These are phyloP conservation scores for Bradysia coprophila DNA, from an alignment of 1,140 invertebrate genomes.

Conservation along the genomic window DNA sequence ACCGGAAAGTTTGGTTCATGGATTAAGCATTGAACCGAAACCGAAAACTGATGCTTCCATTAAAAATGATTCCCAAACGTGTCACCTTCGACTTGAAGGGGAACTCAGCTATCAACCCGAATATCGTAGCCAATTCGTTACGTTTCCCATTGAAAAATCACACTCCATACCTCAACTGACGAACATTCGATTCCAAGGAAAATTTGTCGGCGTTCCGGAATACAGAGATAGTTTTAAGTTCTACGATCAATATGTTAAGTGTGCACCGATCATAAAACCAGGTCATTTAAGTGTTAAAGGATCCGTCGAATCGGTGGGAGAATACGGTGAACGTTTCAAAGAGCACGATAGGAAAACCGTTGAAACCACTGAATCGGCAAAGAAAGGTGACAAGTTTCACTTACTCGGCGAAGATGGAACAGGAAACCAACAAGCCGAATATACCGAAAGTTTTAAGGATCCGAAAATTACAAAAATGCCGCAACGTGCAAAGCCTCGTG, in stretches of 20 bases:
- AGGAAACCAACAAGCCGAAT: constrained; percentile 21
- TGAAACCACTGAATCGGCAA: constrained; percentile 13
- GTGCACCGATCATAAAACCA: constrained; percentile 18
- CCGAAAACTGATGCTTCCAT: constrained; percentile 2
- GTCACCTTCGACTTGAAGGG: constrained; percentile 12
- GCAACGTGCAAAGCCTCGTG: constrained; percentile 17
- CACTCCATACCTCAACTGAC: constrained; percentile 21
- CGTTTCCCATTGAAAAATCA: constrained; percentile 18
- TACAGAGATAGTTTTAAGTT: constrained; percentile 21
- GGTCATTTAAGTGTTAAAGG: constrained; percentile 19
- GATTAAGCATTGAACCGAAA: constrained; percentile 3
- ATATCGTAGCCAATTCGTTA: constrained; percentile 17
- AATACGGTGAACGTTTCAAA: constrained; percentile 19
- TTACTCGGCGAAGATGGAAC: constrained; percentile 17
- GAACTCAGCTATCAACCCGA: constrained; percentile 6
- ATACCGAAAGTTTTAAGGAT: constrained; percentile 22
- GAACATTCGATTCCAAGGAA: constrained; percentile 17
- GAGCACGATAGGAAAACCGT: constrained; percentile 14
- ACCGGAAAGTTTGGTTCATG: too few species aligned
- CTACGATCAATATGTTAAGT: constrained; percentile 20
- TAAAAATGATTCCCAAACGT: constrained; percentile 11
- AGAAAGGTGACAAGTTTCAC: constrained; percentile 16
- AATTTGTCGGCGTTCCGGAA: constrained; percentile 16
- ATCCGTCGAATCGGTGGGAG: constrained; percentile 10
- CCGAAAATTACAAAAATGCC: constrained; percentile 20